phyloP scores from a whole-genome alignment of 1,140 invertebrate genomes.

The Drosophila parvula region DNA sequence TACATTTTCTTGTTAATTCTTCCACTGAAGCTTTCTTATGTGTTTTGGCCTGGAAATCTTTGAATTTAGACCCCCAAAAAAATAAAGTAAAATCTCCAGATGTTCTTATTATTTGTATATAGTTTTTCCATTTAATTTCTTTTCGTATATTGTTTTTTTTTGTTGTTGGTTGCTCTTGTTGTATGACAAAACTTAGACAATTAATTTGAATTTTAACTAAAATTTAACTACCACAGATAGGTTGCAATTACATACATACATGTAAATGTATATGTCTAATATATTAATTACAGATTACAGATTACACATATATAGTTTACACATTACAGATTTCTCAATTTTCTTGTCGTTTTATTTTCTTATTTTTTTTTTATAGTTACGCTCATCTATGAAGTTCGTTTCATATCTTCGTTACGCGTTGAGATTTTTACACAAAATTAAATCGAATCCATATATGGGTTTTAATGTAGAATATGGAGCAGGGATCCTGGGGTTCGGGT shows the following conservation, averaged over 20 bases:
- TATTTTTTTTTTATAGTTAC: conserved; percentile 9
- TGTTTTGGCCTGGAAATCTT: background rate
- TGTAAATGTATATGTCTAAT: conserved; percentile 51
- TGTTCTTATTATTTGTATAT: conserved; percentile 39
- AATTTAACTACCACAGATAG: conserved; percentile 84
- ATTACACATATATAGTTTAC: conserved; percentile 45
- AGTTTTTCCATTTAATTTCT: conserved; percentile 74
- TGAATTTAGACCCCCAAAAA: background rate
- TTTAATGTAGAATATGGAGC: conserved; percentile 53
- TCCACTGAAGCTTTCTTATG: background rate
- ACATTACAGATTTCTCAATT: conserved; percentile 35
- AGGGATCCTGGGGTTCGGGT: conserved; percentile 12
- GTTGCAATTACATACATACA: conserved; percentile 80
- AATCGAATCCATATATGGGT: conserved; percentile 24
- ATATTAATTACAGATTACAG: conserved; percentile 55
- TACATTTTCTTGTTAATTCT: background rate
- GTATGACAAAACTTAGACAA: conserved; percentile 76
- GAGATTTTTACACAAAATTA: conserved; percentile 72
- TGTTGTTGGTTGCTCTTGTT: conserved; percentile 34
- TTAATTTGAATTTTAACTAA: conserved; percentile 83
- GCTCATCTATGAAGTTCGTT: background rate
- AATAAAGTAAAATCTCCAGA: background rate
- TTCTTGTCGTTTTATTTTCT: conserved; percentile 14
- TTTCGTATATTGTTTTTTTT: conserved; percentile 69
- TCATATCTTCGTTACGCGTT: conserved; percentile 53